phyloP scores from a whole-genome alignment of 2,888 invertebrate species.

The Eustalomyia histrio region DNA sequence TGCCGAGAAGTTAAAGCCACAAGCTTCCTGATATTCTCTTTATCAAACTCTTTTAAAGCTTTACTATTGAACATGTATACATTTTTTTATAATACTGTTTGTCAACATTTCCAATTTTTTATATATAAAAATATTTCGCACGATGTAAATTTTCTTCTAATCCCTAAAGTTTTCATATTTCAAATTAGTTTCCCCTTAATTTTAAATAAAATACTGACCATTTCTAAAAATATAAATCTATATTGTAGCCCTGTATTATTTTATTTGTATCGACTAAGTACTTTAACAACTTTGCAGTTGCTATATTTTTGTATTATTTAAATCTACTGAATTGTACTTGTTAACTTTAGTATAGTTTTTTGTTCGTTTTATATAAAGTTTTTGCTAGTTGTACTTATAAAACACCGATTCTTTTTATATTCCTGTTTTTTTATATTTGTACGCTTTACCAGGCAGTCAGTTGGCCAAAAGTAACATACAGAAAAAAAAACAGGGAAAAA shows the following conservation, averaged over 20 bases:
- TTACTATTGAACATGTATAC: too few species aligned
- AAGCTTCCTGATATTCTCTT: too few species aligned
- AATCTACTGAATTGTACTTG: slow-evolving; percentile 65
- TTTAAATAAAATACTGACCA: not conserved
- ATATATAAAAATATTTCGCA: not conserved
- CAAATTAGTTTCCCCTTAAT: too few species aligned
- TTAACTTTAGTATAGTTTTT: slow-evolving; percentile 1
- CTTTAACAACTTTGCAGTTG: slow-evolving; percentile 38
- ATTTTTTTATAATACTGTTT: too few species aligned
- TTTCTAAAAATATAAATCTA: not conserved
- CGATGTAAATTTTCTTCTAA: not conserved
- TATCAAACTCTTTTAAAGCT: too few species aligned
- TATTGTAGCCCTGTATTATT: slow-evolving; percentile 33
- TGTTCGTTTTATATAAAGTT: not conserved
- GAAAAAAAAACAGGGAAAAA: slow-evolving; percentile 15
- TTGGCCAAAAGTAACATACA: slow-evolving; percentile 15
- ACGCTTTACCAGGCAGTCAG: slow-evolving; percentile 10
- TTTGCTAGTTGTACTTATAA: slow-evolving; percentile 35
- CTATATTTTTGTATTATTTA: slow-evolving; percentile 11
- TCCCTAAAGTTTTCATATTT: too few species aligned
- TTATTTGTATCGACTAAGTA: slow-evolving; percentile 42
- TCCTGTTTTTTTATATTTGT: not conserved
- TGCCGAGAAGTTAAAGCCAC: too few species aligned
- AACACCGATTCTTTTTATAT: slow-evolving; percentile 36
- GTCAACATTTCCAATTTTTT: too few species aligned